Percentiles rank a stretch among this genome's conserved stretches.
These are phyloP conservation scores for Apis laboriosa DNA, from an alignment of 1,140 invertebrate genomes.

Conservation along the genomic window DNA sequence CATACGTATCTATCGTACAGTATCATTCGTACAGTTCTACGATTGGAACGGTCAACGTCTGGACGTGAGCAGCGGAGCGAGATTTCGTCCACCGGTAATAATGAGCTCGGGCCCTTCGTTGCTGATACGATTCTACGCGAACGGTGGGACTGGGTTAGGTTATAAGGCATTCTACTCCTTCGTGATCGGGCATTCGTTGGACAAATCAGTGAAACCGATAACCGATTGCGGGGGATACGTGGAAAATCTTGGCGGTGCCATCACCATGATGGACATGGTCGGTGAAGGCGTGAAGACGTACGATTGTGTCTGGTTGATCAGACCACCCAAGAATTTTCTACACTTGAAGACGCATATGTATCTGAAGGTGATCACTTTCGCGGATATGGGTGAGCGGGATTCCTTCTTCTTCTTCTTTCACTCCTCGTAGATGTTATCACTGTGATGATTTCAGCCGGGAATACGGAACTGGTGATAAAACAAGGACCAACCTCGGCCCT, in stretches of 20 bases:
- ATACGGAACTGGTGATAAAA: slow-evolving; percentile 83
- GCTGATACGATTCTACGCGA: slow-evolving; percentile 86
- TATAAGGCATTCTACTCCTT: slow-evolving; percentile 87
- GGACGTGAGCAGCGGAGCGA: slow-evolving; percentile 85
- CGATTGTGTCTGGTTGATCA: slow-evolving; percentile 89
- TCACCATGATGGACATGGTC: slow-evolving; percentile 91
- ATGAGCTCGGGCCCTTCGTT: slow-evolving; percentile 85
- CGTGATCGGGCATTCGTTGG: slow-evolving; percentile 81
- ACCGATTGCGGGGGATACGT: slow-evolving; percentile 89
- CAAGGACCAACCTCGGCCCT: slow-evolving; percentile 86
- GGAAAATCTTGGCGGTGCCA: slow-evolving; percentile 87
- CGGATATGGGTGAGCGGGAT: slow-evolving; percentile 83
- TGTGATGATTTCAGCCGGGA: slow-evolving; percentile 74
- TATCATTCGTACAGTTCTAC: slow-evolving; percentile 82
- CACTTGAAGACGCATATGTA: slow-evolving; percentile 88
- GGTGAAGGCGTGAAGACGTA: slow-evolving; percentile 83
- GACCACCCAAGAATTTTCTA: slow-evolving; percentile 84
- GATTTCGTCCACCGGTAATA: slow-evolving; percentile 87
- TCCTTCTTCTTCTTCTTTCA: too few species aligned
- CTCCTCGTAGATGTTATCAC: too few species aligned
- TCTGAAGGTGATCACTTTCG: slow-evolving; percentile 85
- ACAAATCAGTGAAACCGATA: slow-evolving; percentile 82
- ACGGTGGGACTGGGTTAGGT: slow-evolving; percentile 86
- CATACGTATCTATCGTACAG: not conserved
- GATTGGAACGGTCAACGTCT: slow-evolving; percentile 86